These are phyloP conservation scores for Eumaeus atala DNA, from an alignment of 1,140 invertebrate species.

Conservation along the genomic window DNA sequence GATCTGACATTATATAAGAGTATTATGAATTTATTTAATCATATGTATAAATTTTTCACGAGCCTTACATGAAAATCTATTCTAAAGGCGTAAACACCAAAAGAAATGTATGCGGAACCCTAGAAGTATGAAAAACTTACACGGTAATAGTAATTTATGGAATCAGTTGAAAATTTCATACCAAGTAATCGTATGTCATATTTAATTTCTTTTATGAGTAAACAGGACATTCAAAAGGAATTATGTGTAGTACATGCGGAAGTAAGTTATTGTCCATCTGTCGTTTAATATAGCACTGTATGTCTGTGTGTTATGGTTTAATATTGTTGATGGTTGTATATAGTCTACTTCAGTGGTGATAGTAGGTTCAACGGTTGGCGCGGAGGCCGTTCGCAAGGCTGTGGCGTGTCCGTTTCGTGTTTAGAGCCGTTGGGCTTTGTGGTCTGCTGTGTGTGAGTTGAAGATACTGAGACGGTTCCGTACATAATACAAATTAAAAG, in stretches of 20 bases:
- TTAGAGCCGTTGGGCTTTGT: background rate
- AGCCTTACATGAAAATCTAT: too few species aligned
- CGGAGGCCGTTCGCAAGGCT: conserved; percentile 51
- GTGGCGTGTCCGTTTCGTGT: conserved; percentile 24
- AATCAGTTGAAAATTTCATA: background rate
- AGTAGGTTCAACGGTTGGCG: conserved; percentile 44
- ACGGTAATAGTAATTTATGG: background rate
- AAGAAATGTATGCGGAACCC: background rate
- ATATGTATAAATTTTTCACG: too few species aligned
- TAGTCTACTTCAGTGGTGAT: conserved; percentile 27
- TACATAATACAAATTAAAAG: too few species aligned
- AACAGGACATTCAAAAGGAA: conserved; percentile 7
- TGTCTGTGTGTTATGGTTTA: too few species aligned
- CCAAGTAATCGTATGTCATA: background rate
- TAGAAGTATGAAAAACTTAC: background rate
- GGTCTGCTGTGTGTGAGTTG: background rate
- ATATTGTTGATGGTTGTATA: background rate
- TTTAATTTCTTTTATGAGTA: conserved; percentile 7
- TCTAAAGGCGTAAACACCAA: too few species aligned
- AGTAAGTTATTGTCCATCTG: background rate
- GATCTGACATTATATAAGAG: too few species aligned
- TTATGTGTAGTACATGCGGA: background rate
- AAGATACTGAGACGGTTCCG: too few species aligned
- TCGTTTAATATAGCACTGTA: background rate
- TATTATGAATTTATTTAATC: too few species aligned